Evolutionary conservation across 2,888 invertebrate species (phyloP).

Genomic region (Graphium colonna): DNA sequence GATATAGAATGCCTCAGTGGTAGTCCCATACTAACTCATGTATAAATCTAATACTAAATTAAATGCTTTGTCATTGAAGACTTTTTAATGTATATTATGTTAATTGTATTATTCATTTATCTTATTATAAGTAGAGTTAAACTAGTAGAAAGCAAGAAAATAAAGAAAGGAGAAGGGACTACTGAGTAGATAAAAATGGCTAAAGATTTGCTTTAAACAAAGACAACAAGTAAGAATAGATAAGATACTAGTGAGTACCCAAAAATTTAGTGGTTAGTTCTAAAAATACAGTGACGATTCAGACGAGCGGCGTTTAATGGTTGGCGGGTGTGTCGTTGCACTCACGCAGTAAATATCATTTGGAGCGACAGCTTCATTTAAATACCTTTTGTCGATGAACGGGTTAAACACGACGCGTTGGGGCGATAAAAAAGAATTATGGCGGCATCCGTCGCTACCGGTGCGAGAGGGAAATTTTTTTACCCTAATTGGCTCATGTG

Average conservation of each 20-base stretch:
- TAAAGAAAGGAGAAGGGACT: too few species aligned
- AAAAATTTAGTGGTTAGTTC: conserved; percentile 22
- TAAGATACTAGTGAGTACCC: neutral
- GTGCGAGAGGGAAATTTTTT: conserved; percentile 49
- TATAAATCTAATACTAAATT: too few species aligned
- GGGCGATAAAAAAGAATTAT: conserved; percentile 76
- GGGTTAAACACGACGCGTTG: conserved; percentile 67
- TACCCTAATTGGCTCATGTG: conserved; percentile 64
- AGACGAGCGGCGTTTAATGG: conserved; percentile 54
- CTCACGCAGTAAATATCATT: conserved; percentile 69
- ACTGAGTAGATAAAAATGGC: too few species aligned
- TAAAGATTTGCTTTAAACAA: too few species aligned
- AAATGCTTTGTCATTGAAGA: too few species aligned
- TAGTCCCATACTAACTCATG: too few species aligned
- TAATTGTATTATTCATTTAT: too few species aligned
- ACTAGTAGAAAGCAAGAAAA: too few species aligned
- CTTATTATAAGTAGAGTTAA: too few species aligned
- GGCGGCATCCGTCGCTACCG: conserved; percentile 56
- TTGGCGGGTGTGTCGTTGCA: conserved; percentile 54
- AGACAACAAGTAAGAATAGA: too few species aligned
- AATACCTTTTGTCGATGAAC: conserved; percentile 80
- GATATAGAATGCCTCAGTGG: too few species aligned
- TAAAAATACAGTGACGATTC: conserved; percentile 43
- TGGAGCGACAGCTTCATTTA: conserved; percentile 75
- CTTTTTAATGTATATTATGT: too few species aligned